phyloP scores from a whole-genome alignment of 2,113 vertebrate species.

The Scartelaos histophorus region DNA sequence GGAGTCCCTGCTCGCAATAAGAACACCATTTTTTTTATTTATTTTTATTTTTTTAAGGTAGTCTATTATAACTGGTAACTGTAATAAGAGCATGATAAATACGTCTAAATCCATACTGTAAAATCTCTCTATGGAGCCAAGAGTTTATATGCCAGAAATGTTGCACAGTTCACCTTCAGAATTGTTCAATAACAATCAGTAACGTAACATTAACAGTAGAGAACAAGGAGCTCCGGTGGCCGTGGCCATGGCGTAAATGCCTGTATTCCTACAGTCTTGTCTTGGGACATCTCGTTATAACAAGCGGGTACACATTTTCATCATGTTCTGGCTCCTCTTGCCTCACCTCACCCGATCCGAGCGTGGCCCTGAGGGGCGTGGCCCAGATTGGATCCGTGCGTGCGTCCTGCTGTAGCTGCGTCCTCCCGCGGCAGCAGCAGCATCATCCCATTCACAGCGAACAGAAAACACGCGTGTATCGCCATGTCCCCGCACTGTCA shows the following conservation, averaged over 20 bases:
- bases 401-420: background rate
- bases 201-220: background rate
- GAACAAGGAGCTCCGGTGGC: too few relatives aligned
- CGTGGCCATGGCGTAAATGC: too few relatives aligned
- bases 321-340: slow-evolving; percentile 10
- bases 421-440: background rate
- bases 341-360: background rate
- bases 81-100: too few relatives aligned
- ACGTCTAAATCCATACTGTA: too few relatives aligned
- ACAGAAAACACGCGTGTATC: slow-evolving; percentile 6
- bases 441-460: slow-evolving; percentile 34
- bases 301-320: slow-evolving; percentile 21
- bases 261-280: background rate
- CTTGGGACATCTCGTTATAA: background rate
- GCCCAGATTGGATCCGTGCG: slow-evolving; percentile 10
- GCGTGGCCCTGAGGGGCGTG: slow-evolving; percentile 36
- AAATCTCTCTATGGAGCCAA: too few relatives aligned
- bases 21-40: too few relatives aligned
- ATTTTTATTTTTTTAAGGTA: too few relatives aligned
- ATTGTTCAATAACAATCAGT: too few relatives aligned
- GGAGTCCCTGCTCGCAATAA: too few relatives aligned
- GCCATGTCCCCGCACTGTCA: slow-evolving; percentile 15
- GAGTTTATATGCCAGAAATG: too few relatives aligned
- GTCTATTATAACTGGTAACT: too few relatives aligned
- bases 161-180: too few relatives aligned